Percentiles rank a stretch among this genome's conserved stretches.
phyloP scores from a whole-genome alignment of 1,140 invertebrate species.

The Probaryconus sp. region DNA sequence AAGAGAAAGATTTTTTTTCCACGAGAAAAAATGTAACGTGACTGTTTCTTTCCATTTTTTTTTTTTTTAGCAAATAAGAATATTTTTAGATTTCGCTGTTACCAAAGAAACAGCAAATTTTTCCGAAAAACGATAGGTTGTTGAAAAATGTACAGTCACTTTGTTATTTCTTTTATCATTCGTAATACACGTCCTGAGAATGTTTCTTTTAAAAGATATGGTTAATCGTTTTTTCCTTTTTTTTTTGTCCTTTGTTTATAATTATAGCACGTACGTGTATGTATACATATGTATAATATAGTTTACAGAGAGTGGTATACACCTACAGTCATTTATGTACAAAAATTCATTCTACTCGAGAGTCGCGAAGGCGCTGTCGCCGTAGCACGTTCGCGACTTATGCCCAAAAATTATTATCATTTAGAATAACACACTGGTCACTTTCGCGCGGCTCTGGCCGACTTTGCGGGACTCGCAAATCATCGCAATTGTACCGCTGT shows the following conservation, averaged over 20 bases:
- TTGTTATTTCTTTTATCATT: slow-evolving; percentile 23
- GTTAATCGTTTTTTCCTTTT: slow-evolving; percentile 25
- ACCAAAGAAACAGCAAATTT: too few species aligned
- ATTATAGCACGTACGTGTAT: slow-evolving; percentile 62
- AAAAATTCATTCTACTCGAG: slow-evolving; percentile 67
- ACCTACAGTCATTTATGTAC: slow-evolving; percentile 65
- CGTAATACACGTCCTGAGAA: slow-evolving; percentile 58
- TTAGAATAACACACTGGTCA: slow-evolving; percentile 65
- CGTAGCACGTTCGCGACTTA: slow-evolving; percentile 63
- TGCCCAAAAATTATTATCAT: slow-evolving; percentile 70
- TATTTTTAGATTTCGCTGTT: too few species aligned
- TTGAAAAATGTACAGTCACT: too few species aligned
- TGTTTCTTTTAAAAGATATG: slow-evolving; percentile 48
- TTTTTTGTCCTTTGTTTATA: slow-evolving; percentile 40
- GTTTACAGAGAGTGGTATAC: slow-evolving; percentile 63
- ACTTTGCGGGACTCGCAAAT: slow-evolving; percentile 52
- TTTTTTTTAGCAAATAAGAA: neutral
- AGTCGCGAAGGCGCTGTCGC: slow-evolving; percentile 52
- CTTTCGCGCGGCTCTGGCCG: slow-evolving; percentile 58
- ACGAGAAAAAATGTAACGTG: slow-evolving; percentile 26
- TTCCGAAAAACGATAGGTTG: too few species aligned
- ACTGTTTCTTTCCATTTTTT: slow-evolving; percentile 4
- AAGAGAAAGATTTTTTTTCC: slow-evolving; percentile 33
- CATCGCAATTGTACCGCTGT: slow-evolving; percentile 55
- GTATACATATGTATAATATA: slow-evolving; percentile 66